phyloP scores from a whole-genome alignment of 2,113 vertebrate species.

The Anser brachyrhynchus region DNA sequence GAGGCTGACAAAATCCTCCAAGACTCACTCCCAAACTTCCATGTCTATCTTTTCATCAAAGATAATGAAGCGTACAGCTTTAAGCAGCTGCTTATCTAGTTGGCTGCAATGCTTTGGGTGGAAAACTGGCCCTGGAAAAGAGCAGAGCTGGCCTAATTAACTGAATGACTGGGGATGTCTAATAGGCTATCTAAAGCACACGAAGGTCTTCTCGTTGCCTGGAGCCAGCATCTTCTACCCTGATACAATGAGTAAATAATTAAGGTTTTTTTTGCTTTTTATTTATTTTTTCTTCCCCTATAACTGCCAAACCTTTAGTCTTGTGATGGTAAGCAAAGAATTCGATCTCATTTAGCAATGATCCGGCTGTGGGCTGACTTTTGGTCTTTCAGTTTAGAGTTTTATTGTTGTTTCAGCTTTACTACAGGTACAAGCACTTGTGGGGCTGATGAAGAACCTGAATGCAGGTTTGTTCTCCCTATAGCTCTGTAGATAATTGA shows the following conservation, averaged over 20 bases:
- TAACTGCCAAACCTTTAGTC: background rate
- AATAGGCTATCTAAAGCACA: background rate
- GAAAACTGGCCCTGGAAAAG: background rate
- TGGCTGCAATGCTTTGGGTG: background rate
- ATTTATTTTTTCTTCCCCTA: background rate
- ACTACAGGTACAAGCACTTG: background rate
- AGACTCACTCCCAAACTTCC: background rate
- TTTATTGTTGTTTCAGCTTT: background rate
- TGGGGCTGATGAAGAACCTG: background rate
- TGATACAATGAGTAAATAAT: background rate
- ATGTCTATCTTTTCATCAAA: background rate
- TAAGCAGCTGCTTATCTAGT: background rate
- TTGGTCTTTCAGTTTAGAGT: background rate
- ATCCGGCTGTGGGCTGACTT: background rate
- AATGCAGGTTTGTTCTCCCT: background rate
- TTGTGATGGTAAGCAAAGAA: background rate
- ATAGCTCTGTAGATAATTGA: background rate
- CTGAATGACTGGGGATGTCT: background rate
- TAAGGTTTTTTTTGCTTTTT: background rate
- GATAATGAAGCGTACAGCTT: background rate
- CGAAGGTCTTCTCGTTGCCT: background rate
- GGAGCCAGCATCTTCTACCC: background rate
- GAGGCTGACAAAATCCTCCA: background rate
- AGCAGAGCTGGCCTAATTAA: background rate
- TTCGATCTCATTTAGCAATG: background rate